Percentiles rank a stretch among this genome's conserved stretches.
These are phyloP conservation scores for Volucella zonaria DNA, from an alignment of 2,888 invertebrate genomes.

Conservation along the genomic window DNA sequence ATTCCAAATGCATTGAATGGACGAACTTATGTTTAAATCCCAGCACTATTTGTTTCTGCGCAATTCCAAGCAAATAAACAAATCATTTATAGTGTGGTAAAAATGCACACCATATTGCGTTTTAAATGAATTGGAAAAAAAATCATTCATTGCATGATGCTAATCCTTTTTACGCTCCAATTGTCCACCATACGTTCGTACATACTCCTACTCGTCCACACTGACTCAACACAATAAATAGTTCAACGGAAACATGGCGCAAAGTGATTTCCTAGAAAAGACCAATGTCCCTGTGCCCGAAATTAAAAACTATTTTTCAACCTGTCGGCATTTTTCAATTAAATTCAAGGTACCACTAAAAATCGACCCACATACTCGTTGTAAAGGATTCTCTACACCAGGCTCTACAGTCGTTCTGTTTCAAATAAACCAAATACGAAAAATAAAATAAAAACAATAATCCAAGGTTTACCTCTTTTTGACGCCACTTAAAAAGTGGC, in stretches of 20 bases:
- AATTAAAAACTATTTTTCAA: slow-evolving; percentile 54
- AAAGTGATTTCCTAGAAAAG: slow-evolving; percentile 47
- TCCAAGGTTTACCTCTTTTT: slow-evolving; percentile 65
- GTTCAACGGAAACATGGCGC: slow-evolving; percentile 8
- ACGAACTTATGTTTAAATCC: no score
- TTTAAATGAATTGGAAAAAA: not conserved
- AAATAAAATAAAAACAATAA: slow-evolving; percentile 20
- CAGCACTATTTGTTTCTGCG: no score
- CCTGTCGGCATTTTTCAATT: slow-evolving; percentile 62
- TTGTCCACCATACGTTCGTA: not conserved
- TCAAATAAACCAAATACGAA: slow-evolving; percentile 25
- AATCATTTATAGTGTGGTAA: no score
- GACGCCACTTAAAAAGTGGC: slow-evolving; percentile 61
- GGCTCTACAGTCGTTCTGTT: not conserved
- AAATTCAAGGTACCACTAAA: slow-evolving; percentile 34
- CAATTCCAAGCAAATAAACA: no score
- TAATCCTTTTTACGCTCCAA: no score
- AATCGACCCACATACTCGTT: slow-evolving; percentile 38
- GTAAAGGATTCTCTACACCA: not conserved
- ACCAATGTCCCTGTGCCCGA: slow-evolving; percentile 35
- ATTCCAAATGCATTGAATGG: no score
- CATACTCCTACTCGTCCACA: not conserved
- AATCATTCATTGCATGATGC: not conserved
- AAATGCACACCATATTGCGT: no score
- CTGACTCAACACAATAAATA: slow-evolving; percentile 16